Percentiles rank a stretch among this genome's conserved stretches.
Conservation (phyloP, 2,888 invertebrate species). For the Linnaemya vulpina region DNA sequence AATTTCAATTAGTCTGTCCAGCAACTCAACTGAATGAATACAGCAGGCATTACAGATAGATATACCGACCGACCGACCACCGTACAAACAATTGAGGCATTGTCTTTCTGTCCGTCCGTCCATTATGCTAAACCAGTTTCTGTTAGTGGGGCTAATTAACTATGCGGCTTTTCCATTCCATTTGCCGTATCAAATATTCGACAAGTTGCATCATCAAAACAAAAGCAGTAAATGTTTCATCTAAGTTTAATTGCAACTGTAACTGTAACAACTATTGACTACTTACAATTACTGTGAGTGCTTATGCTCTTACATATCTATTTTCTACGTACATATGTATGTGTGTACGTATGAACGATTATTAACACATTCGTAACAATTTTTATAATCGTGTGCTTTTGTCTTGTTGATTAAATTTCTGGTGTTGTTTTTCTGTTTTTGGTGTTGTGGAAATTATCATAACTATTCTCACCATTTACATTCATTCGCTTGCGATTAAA, state of each 20-base stretch:
- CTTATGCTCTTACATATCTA: constrained; percentile 4
- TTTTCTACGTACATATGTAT: constrained; percentile 4
- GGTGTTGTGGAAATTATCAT: constrained; percentile 55
- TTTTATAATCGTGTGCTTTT: constrained; percentile 50
- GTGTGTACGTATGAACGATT: constrained; percentile 7
- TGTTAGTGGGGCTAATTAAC: constrained; percentile 66
- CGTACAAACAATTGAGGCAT: constrained; percentile 50
- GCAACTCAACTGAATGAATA: constrained; percentile 38
- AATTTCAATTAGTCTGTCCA: constrained; percentile 50
- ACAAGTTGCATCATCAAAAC: constrained; percentile 70
- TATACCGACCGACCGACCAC: constrained; percentile 5
- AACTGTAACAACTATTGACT: constrained; percentile 47
- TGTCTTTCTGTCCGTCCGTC: constrained; percentile 38
- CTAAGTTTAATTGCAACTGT: constrained; percentile 57
- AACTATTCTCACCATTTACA: constrained; percentile 59
- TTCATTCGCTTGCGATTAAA: constrained; percentile 46
- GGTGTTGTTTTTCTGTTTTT: constrained; percentile 41
- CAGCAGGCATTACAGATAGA: background rate
- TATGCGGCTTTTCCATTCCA: constrained; percentile 73
- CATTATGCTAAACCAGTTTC: constrained; percentile 56
- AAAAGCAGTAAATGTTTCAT: constrained; percentile 63
- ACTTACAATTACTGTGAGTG: constrained; percentile 28
- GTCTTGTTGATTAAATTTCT: constrained; percentile 54
- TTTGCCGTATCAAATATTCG: constrained; percentile 74
- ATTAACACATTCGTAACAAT: constrained; percentile 50